Evolutionary conservation across 2,888 invertebrate species (phyloP).

Genomic region (Frankliniella intonsa): DNA sequence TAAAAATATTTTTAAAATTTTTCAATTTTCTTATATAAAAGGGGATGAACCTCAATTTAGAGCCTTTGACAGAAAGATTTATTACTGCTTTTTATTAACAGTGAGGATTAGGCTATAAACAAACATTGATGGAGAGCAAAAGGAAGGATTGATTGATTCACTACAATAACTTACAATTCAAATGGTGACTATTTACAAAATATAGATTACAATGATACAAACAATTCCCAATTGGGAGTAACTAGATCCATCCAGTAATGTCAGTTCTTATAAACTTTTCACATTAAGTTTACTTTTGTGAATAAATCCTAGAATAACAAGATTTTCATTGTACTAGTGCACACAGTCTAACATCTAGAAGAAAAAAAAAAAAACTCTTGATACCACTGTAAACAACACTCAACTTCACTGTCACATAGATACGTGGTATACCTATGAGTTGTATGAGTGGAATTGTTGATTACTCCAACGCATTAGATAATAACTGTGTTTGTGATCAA

Average conservation of each 20-base stretch:
- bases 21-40: constrained; percentile 15
- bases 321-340: constrained; percentile 23
- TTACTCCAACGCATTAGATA: constrained; percentile 4
- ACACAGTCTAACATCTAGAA: constrained; percentile 25
- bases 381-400: constrained; percentile 26
- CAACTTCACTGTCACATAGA: background rate
- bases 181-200: constrained; percentile 23
- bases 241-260: background rate
- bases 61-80: constrained; percentile 14
- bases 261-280: constrained; percentile 23
- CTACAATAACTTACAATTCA: constrained; percentile 10
- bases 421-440: constrained; percentile 13
- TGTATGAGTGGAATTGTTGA: constrained; percentile 6
- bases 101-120: background rate
- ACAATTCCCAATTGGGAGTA: background rate
- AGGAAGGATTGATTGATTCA: constrained; percentile 18
- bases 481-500: constrained; percentile 23
- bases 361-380: constrained; percentile 14
- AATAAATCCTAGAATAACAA: constrained; percentile 11
- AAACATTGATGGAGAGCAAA: background rate
- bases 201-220: constrained; percentile 23
- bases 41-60: constrained; percentile 23
- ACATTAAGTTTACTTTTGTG: constrained; percentile 8
- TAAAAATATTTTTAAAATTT: constrained; percentile 24
- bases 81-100: constrained; percentile 8